Evolutionary conservation across 2,888 invertebrate species (phyloP), one percentile per base, ranked within the genome.

Genomic region (Troides helena): DNA sequence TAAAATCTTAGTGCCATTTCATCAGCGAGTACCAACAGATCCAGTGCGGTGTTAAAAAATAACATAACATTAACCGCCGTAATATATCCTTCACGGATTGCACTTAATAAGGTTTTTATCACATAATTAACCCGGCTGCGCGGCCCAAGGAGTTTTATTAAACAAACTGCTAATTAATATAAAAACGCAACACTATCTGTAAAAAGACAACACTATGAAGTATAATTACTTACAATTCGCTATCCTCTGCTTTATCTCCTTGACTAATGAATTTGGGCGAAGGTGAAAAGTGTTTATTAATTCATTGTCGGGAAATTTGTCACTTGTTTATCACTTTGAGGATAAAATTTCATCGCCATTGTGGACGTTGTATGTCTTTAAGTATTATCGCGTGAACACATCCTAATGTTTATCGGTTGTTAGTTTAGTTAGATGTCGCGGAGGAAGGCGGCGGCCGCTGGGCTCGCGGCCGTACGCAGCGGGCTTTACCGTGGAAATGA

Each of bases 401-500:
- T 85, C 81, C 80, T 73, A 70, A 74, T 72, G 72, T 73, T 71
- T 76, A 76, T 74, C 70, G 50, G 30, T 23, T 77, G 75, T 68
- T 57, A 12, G 12, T 30, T 75, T 74, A 76, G 69, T 73, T 73
- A 73, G 70, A 76, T 73, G 74, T 73, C 72, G 74, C 74, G 77
- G 71, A 74, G 78, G 78, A 75, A 75, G 76, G 69, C 74, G 74
- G 74, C 74, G 77, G 78, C 79, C 76, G 12, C 67, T 12, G 36
- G 71, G 60, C 64, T 73, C 73, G 71, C 71, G 75, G 72, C 77
- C 75, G 77, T 71, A 58, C 76, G 76, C 80, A 81, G 81, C 88
- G 85, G 77, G 81, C 77, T 78, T 81, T 79, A 78, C 77, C 80
- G 80, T 82, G 81, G 84, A 85, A 89, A 82, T 89, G 89, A 84